Percentiles rank a stretch among this genome's conserved stretches.
Evolutionary conservation across 2,797 vertebrate genomes (phyloP).

Genomic region (Micromesistius poutassou): DNA sequence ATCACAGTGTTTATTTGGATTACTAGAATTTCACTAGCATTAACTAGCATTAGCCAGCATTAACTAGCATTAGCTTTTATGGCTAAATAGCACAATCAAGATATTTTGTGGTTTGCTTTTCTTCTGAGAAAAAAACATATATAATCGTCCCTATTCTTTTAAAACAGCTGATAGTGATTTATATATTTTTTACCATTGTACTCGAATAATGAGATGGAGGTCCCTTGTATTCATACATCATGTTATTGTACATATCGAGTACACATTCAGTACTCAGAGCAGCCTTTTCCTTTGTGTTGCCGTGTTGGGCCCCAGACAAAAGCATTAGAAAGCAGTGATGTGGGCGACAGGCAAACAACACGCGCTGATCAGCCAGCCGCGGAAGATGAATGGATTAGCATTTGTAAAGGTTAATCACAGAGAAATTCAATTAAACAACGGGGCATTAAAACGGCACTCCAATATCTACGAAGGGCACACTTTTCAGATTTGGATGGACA

Average conservation of each 20-base stretch:
- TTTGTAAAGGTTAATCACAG: constrained; percentile 75
- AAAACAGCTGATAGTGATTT: neutral
- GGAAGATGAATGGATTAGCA: constrained; percentile 73
- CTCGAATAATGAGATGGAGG: neutral
- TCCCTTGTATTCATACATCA: neutral
- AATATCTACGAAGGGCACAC: constrained; percentile 39
- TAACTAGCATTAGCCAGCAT: too few species aligned
- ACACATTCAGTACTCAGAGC: neutral
- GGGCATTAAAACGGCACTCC: constrained; percentile 53
- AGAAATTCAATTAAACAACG: constrained; percentile 73
- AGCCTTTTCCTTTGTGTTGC: constrained; percentile 20
- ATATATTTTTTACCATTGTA: neutral
- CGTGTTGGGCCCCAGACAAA: constrained; percentile 62
- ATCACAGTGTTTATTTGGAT: neutral
- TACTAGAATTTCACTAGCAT: neutral
- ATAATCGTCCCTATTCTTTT: neutral
- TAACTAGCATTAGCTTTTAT: neutral
- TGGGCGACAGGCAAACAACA: constrained; percentile 50
- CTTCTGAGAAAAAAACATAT: neutral
- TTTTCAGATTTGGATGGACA: neutral
- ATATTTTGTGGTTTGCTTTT: neutral
- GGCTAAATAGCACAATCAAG: neutral
- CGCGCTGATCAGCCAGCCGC: constrained; percentile 47
- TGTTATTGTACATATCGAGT: neutral
- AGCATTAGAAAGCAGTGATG: constrained; percentile 42